Evolutionary conservation across 2,797 vertebrate genomes (phyloP).

Genomic region (Urocyon cinereoargenteus): DNA sequence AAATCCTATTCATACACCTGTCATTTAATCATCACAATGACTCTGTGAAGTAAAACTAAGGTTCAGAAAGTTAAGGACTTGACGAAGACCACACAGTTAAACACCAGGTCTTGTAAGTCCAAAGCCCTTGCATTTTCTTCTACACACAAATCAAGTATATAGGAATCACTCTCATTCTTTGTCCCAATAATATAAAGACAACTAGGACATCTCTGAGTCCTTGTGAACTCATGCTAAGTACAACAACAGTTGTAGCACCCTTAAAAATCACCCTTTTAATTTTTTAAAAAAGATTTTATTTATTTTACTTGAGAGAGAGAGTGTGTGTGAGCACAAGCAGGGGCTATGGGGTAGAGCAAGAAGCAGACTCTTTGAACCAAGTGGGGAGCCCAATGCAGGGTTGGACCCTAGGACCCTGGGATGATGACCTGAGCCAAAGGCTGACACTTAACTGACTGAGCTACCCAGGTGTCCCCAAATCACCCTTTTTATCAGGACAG

Average conservation of each 20-base stretch:
- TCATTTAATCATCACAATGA: neutral
- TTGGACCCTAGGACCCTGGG: too few relatives aligned
- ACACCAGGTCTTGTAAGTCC: neutral
- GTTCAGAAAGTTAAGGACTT: constrained; percentile 47
- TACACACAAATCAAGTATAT: neutral
- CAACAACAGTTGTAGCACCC: neutral
- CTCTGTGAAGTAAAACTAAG: neutral
- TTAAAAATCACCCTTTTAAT: neutral
- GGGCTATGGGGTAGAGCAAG: too few relatives aligned
- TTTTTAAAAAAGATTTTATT: too few relatives aligned
- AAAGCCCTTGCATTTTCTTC: constrained; percentile 48
- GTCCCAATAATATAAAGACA: neutral
- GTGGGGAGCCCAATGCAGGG: too few relatives aligned
- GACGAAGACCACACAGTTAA: neutral
- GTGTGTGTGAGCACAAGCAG: too few relatives aligned
- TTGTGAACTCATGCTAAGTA: neutral
- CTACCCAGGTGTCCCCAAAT: neutral
- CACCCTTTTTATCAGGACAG: constrained; percentile 8
- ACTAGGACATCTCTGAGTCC: neutral
- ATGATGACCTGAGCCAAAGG: too few relatives aligned
- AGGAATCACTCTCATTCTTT: neutral
- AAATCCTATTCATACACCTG: neutral
- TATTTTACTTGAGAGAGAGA: too few relatives aligned
- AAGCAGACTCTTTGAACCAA: too few relatives aligned
- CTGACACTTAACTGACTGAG: too few relatives aligned